Evolutionary conservation across 2,797 vertebrate genomes (phyloP).

Genomic region (Mus spretus): DNA sequence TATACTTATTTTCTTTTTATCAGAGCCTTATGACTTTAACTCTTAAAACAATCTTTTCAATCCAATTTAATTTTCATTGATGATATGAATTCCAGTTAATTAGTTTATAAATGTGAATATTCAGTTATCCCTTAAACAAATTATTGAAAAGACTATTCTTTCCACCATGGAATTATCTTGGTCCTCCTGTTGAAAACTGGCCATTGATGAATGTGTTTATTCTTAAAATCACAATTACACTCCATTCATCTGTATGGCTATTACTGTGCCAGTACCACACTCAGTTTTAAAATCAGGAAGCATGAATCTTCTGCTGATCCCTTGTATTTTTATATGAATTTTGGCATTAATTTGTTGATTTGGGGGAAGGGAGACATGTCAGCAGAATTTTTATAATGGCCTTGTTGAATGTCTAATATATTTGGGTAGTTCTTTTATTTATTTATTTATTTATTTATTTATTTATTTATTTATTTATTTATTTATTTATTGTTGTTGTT

Average conservation of each 20-base stretch:
- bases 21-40: not conserved
- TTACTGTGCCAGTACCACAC: not conserved
- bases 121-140: not conserved
- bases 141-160: conserved; percentile 24
- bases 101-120: not conserved
- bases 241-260: not conserved
- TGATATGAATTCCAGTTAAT: not conserved
- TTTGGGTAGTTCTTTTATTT: not conserved
- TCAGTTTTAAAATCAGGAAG: conserved; percentile 41
- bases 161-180: not conserved
- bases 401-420: conserved; percentile 26
- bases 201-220: conserved; percentile 20
- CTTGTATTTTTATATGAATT: conserved; percentile 11
- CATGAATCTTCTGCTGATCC: not conserved
- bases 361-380: not conserved
- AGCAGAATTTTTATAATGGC: not conserved
- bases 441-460: too few relatives aligned
- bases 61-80: not conserved
- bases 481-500: too few relatives aligned
- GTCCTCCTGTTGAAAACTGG: not conserved
- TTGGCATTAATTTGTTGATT: conserved; percentile 22
- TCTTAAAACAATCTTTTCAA: not conserved
- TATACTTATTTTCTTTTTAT: not conserved
- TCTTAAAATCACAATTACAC: conserved; percentile 6
- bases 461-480: too few relatives aligned